Base-by-base conservation (phyloP, 2,888 invertebrate genomes). In the Dorcus hopei region DNA sequence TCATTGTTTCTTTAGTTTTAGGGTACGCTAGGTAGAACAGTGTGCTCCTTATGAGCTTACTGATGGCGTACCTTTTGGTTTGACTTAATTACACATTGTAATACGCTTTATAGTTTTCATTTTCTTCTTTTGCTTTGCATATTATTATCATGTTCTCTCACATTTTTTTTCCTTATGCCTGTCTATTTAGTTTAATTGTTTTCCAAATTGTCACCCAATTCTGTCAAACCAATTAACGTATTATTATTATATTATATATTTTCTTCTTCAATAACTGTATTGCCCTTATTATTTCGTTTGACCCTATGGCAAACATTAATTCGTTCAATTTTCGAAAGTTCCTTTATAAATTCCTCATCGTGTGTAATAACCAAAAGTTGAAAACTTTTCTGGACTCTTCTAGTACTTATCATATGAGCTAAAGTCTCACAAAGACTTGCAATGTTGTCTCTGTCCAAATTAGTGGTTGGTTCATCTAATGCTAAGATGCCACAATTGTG, bases 401-500 rank as follows among this genome's bases (percentile, higher is more conserved):
- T 81, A 52, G 84, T 82, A 53, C 85, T 83, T 0, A 91, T 87
- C 64, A 91, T 85, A 56, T 86, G 84, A 45, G 87, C 85, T 2
- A 93, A 81, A 0, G 94, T 90, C 50, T 85, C 80, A 64, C 95
- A 92, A 54, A 97, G 82, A 72, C 92, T 93, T 52, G 84, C 82
- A 41, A 96, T 89, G 77, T 98, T 98, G 47, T 88, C 88, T 61
- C 88, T 83, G 80, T 99, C 98, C 68, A 99, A 82, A 82, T 99
- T 99, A 0, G 99, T 99, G 0, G 99, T 99, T 0, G 99, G 99
- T 79, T 99, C 99, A 78, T 99, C 99, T 51, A 99, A 79, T 0
- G 98, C 95, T 62, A 99, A 80, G 57, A 99, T 91, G 7, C 97
- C 97, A 77, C 98, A 99, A 74, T 95, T 90, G 49, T 91, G 83